Conservation (phyloP, 2,797 vertebrate genomes). For the Iguana delicatissima region DNA sequence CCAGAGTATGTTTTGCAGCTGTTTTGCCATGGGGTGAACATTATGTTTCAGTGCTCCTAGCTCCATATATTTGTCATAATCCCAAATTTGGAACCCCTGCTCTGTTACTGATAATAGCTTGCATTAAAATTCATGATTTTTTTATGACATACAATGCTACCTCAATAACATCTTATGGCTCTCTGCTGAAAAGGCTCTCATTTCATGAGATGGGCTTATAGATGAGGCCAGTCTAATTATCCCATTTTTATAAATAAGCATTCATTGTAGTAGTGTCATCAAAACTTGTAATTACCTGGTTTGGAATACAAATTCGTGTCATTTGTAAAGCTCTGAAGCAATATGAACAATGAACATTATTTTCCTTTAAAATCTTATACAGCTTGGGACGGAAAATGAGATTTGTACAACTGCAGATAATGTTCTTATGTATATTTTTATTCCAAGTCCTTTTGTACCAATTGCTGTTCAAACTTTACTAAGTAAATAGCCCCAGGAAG, state of each 20-base stretch:
- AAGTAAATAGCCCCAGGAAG: neutral
- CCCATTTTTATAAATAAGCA: neutral
- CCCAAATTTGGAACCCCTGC: neutral
- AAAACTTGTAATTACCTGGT: conserved; percentile 10
- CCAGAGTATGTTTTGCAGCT: neutral
- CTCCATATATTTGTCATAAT: neutral
- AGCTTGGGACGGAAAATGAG: neutral
- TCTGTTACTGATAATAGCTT: neutral
- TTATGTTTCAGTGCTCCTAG: neutral
- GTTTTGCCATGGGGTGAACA: neutral
- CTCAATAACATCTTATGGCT: neutral
- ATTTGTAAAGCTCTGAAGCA: neutral
- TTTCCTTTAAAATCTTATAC: neutral
- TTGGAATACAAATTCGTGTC: neutral
- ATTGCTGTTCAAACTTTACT: neutral
- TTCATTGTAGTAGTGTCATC: neutral
- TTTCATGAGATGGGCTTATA: conserved; percentile 8
- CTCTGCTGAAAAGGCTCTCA: neutral
- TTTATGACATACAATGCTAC: neutral
- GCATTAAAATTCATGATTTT: conserved; percentile 22
- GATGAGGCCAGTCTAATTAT: neutral
- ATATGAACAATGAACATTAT: neutral
- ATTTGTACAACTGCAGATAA: neutral
- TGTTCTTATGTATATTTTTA: neutral
- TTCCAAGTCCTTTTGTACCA: neutral